Conservation (phyloP, 2,113 vertebrate species). For the Muntiacus reevesi region DNA sequence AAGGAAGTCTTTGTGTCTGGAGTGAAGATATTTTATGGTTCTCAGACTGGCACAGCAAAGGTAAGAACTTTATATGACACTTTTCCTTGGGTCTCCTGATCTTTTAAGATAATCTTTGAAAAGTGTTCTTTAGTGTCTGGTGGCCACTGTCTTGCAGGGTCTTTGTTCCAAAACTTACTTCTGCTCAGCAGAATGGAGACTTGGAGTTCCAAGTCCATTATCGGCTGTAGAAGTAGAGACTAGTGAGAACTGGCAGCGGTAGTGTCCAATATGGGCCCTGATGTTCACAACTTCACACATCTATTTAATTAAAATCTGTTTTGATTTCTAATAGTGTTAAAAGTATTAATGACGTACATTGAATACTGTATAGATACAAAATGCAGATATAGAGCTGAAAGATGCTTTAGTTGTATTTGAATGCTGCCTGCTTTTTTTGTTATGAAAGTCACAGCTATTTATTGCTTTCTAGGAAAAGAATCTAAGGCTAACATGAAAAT, state of each 20-base stretch:
- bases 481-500: not conserved
- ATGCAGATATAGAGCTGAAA: not conserved
- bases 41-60: constrained; percentile 95
- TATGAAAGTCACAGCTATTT: not conserved
- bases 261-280: not conserved
- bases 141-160: not conserved
- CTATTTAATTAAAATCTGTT: not conserved
- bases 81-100: not conserved
- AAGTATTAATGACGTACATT: not conserved
- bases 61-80: constrained; percentile 70
- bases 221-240: not conserved
- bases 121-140: not conserved
- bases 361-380: not conserved
- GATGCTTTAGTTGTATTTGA: not conserved
- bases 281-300: not conserved
- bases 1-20: constrained; percentile 79
- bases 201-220: not conserved
- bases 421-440: not conserved
- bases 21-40: constrained; percentile 93
- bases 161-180: not conserved
- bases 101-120: not conserved
- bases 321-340: not conserved
- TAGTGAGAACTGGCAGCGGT: not conserved
- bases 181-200: not conserved
- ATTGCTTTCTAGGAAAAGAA: constrained; percentile 14